These are phyloP conservation scores for Porites lobata DNA, from an alignment of 92 coral and sea anemone species.

Conservation along the genomic window DNA sequence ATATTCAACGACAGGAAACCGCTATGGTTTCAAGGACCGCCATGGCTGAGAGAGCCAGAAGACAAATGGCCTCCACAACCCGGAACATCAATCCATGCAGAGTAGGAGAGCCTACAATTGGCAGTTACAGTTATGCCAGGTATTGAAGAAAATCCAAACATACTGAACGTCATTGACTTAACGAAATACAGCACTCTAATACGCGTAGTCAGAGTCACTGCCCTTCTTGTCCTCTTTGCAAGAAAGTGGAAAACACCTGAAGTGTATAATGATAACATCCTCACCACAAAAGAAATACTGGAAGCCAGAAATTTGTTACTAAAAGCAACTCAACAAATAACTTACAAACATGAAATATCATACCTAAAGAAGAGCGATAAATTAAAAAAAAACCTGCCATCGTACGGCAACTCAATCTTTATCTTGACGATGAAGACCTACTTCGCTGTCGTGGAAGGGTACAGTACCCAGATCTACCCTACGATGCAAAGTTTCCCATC, in stretches of 20 bases:
- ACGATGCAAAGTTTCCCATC: conserved; percentile 27
- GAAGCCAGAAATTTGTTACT: conserved; percentile 30
- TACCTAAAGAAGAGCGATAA: conserved; percentile 7
- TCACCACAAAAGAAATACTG: conserved; percentile 45
- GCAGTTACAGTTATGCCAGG: conserved; percentile 2
- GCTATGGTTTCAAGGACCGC: conserved; percentile 59
- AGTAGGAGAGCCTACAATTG: conserved; percentile 26
- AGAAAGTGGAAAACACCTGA: conserved; percentile 33
- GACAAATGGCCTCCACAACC: conserved; percentile 51
- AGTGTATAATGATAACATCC: conserved; percentile 4
- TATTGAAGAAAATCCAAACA: conserved; percentile 39
- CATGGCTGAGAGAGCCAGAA: conserved; percentile 52
- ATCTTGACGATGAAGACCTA: conserved; percentile 21
- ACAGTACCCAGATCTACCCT: conserved; percentile 28
- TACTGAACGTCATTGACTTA: conserved; percentile 52
- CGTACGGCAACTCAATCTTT: conserved; percentile 21
- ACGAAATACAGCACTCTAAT: conserved; percentile 58
- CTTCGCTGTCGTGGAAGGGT: conserved; percentile 23
- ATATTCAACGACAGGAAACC: conserved; percentile 33
- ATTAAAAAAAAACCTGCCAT: conserved; percentile 11
- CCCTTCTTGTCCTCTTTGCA: conserved; percentile 36
- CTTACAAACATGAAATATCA: not conserved
- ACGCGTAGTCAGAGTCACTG: conserved; percentile 52
- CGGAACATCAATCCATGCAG: not conserved
- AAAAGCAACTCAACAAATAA: conserved; percentile 4